These are phyloP conservation scores for Margarornis squamiger DNA, from an alignment of 2,797 vertebrate genomes.

Conservation along the genomic window DNA sequence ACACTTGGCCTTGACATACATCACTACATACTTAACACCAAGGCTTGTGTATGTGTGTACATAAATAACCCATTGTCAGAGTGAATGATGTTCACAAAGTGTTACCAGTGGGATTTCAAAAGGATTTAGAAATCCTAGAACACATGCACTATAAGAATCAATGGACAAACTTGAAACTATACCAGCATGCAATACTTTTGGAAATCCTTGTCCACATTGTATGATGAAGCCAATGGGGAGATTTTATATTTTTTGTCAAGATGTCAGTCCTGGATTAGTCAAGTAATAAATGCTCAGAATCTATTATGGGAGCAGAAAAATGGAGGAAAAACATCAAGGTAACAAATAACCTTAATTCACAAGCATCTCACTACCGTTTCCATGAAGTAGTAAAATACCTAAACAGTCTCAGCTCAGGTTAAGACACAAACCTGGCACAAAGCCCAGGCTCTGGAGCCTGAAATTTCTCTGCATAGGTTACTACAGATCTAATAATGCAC, in stretches of 20 bases:
- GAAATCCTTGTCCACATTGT: neutral
- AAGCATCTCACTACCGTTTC: neutral
- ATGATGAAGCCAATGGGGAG: neutral
- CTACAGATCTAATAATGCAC: neutral
- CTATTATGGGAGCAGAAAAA: neutral
- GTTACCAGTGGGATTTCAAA: neutral
- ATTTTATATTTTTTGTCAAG: neutral
- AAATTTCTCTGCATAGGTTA: neutral
- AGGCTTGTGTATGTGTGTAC: accelerated
- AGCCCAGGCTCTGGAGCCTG: neutral
- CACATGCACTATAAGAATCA: neutral
- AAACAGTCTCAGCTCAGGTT: neutral
- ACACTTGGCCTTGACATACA: neutral
- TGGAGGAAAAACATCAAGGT: neutral
- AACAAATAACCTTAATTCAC: neutral
- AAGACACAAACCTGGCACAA: neutral
- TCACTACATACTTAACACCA: accelerated
- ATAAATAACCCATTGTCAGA: neutral
- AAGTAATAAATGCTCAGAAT: neutral
- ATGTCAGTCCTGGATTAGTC: neutral
- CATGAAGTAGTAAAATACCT: neutral
- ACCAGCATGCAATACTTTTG: neutral
- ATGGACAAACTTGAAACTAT: neutral
- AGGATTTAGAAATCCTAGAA: neutral
- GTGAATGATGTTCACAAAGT: neutral